Evolutionary conservation across 2,113 vertebrate genomes (phyloP).

Genomic region (Cynopterus brachyotis): DNA sequence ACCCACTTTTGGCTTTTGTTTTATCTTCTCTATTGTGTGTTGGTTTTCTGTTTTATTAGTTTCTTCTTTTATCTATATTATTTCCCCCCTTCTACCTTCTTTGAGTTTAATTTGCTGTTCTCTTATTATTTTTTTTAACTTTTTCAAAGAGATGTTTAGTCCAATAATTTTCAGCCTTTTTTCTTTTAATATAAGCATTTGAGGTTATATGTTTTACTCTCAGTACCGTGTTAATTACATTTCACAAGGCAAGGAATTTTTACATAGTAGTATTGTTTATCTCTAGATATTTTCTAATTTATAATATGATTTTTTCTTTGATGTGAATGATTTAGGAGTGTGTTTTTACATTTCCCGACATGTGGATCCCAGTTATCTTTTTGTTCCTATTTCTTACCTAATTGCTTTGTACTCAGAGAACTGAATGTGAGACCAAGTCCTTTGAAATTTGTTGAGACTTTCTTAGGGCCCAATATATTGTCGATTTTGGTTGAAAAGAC

Average conservation of each 20-base stretch:
- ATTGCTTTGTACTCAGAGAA: constrained; percentile 22
- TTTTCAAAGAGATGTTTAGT: background rate
- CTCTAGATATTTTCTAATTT: background rate
- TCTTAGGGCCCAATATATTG: background rate
- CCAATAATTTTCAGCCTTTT: background rate
- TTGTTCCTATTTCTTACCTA: background rate
- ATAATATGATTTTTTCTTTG: constrained; percentile 21
- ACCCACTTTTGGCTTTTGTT: constrained; percentile 60
- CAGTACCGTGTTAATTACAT: background rate
- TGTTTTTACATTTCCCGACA: background rate
- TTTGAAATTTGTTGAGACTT: constrained; percentile 28
- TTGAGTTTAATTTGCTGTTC: constrained; percentile 25
- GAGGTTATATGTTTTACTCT: background rate
- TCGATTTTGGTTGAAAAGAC: background rate
- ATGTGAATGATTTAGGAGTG: background rate
- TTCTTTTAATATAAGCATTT: background rate
- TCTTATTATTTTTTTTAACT: background rate
- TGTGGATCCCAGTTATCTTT: background rate
- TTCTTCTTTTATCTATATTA: constrained; percentile 51
- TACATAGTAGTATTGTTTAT: background rate
- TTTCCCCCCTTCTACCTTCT: constrained; percentile 16
- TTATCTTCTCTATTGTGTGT: constrained; percentile 42
- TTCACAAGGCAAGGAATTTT: background rate
- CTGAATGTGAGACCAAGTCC: background rate
- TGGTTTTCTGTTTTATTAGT: constrained; percentile 60